Evolutionary conservation across 1,140 invertebrate genomes (phyloP), one percentile per base, ranked within the genome.

Genomic region (Anthonomus grandis): DNA sequence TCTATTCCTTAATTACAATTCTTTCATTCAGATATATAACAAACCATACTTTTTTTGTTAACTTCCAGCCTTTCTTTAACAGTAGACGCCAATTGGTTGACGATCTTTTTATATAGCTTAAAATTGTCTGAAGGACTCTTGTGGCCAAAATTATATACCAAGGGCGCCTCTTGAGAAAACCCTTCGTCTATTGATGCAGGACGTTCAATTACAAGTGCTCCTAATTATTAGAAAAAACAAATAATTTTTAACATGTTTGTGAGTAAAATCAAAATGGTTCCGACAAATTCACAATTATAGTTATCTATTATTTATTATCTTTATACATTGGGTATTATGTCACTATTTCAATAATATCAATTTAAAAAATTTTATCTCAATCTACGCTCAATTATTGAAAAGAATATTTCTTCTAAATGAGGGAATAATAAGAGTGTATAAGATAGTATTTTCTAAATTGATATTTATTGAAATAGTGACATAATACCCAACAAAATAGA

Each of bases 71-170:
- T 81, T 61, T 94, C 85, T 19, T 88, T 83, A 41, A 97, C 87
- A 10, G 91, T 86, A 66, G 91, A 86, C 0, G 95, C 93, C 61
- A 99, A 76, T 61, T 89, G 82, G 3, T 86, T 86, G 0, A 95
- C 85, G 10, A 98, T 78, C 3, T 88, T 79, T 70, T 95, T 92
- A 70, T 95, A 98, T 0, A 98, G 78, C 10, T 88, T 82, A 2
- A 87, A 73, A 70, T 98, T 99, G 1, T 79, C 77, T 17, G 77
- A 74, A 0, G 93, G 91, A 12, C 76, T 77, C 62, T 86, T 90
- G 68, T 97, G 88, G 0, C 97, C 97, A 78, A 89, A 98, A 75
- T 98, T 91, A 70, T 94, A 97, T 0, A 95, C 90, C 2, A 97
- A 71, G 0, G 94, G 93, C 4, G 93, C 93, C 65, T 90, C 88